phyloP scores from a whole-genome alignment of 2,888 invertebrate species.

The Machimus atricapillus region DNA sequence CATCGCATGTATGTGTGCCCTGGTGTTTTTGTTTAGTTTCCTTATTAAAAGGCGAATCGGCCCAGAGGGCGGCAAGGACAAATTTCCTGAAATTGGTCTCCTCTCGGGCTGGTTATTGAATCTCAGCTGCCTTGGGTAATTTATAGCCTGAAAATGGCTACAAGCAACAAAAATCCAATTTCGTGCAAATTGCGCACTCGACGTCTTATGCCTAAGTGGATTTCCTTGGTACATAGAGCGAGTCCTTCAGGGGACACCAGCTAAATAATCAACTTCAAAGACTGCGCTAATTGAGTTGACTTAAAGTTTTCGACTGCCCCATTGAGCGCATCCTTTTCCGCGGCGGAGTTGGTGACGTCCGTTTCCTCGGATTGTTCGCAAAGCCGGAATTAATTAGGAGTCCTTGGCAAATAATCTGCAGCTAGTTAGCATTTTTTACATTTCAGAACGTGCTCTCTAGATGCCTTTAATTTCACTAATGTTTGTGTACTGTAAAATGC shows the following conservation, averaged over 20 bases:
- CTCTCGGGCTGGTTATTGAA: conserved; percentile 2
- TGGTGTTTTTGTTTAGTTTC: conserved; percentile 15
- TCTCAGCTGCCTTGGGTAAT: not conserved
- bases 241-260: not conserved
- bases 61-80: not conserved
- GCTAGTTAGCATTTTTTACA: not conserved
- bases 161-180: conserved; percentile 24
- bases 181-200: not conserved
- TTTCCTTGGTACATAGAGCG: not conserved
- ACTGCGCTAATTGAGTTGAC: conserved; percentile 16
- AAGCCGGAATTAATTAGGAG: conserved; percentile 1
- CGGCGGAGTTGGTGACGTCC: not conserved
- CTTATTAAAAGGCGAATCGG: conserved; percentile 8
- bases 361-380: not conserved
- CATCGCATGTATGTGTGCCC: not conserved
- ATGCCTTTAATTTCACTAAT: not conserved
- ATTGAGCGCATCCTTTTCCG: not conserved
- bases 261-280: not conserved
- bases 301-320: not conserved
- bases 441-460: not conserved
- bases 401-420: not conserved
- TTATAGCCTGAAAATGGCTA: not conserved
- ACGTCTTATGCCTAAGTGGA: not conserved
- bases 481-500: too few relatives aligned
- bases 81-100: not conserved